Conservation (phyloP, 2,113 vertebrate genomes). For the Abramis brama region DNA sequence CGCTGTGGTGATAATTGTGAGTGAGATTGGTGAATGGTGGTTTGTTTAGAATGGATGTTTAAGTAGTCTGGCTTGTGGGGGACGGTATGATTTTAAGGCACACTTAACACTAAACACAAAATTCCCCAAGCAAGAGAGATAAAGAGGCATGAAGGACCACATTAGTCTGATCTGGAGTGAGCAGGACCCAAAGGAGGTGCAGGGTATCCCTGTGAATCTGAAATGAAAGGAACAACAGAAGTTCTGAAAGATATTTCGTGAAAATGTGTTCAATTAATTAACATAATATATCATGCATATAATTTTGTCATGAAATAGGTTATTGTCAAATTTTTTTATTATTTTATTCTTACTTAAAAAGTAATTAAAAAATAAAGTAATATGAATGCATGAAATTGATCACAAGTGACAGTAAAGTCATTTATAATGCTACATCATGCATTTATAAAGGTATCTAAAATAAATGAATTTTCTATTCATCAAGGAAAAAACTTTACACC, state of each 20-base stretch:
- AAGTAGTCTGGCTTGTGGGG: constrained; percentile 16
- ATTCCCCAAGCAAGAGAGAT: neutral
- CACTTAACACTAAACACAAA: constrained; percentile 14
- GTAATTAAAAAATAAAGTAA: neutral
- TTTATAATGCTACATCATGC: too few relatives aligned
- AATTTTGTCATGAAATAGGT: neutral
- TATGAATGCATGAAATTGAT: neutral
- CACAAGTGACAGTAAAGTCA: neutral
- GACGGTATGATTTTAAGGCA: constrained; percentile 29
- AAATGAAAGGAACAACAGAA: neutral
- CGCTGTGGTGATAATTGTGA: constrained; percentile 32
- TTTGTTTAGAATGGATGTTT: constrained; percentile 39
- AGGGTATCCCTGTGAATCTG: neutral
- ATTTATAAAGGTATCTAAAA: too few relatives aligned
- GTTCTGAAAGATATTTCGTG: neutral
- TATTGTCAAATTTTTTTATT: neutral
- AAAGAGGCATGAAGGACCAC: neutral
- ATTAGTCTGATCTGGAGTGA: neutral
- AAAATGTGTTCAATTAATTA: neutral
- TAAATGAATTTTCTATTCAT: too few relatives aligned
- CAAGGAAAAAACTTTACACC: neutral
- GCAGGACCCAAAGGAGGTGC: neutral
- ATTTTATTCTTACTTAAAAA: neutral
- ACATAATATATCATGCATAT: neutral
- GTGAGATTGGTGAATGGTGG: constrained; percentile 18